phyloP scores from a whole-genome alignment of 1,140 invertebrate species.

The Laupala kohalensis region DNA sequence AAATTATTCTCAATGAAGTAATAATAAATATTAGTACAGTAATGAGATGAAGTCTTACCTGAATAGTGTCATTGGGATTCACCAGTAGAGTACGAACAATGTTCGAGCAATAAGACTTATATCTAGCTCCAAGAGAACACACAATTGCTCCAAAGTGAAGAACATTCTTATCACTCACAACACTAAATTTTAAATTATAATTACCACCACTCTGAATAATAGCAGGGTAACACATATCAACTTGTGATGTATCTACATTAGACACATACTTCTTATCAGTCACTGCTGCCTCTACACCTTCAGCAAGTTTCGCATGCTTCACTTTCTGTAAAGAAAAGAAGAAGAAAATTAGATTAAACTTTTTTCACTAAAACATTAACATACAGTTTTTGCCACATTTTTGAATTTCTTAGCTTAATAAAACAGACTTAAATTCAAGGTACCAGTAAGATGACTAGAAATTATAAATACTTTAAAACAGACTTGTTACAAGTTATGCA shows the following conservation, averaged over 20 bases:
- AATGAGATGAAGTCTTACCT: conserved; percentile 37
- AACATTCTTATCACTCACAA: conserved; percentile 82
- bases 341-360: too few species aligned
- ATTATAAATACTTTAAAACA: too few species aligned
- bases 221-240: conserved; percentile 96
- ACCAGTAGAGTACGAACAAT: conserved; percentile 95
- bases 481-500: too few species aligned
- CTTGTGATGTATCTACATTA: conserved; percentile 69
- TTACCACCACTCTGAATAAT: conserved; percentile 97
- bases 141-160: conserved; percentile 95
- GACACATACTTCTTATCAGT: conserved; percentile 89
- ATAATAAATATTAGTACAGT: too few species aligned
- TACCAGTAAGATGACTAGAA: too few species aligned
- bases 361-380: too few species aligned
- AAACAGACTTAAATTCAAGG: too few species aligned
- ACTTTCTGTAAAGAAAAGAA: conserved; percentile 57
- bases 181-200: conserved; percentile 94
- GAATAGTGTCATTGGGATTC: conserved; percentile 69
- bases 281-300: conserved; percentile 84
- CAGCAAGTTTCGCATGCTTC: conserved; percentile 85
- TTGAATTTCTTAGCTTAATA: too few species aligned
- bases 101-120: conserved; percentile 98
- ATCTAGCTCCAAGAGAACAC: conserved; percentile 85
- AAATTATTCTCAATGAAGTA: too few species aligned
- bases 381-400: too few species aligned